These are phyloP conservation scores for Spodoptera litura DNA, from an alignment of 1,140 invertebrate species.

Conservation along the genomic window DNA sequence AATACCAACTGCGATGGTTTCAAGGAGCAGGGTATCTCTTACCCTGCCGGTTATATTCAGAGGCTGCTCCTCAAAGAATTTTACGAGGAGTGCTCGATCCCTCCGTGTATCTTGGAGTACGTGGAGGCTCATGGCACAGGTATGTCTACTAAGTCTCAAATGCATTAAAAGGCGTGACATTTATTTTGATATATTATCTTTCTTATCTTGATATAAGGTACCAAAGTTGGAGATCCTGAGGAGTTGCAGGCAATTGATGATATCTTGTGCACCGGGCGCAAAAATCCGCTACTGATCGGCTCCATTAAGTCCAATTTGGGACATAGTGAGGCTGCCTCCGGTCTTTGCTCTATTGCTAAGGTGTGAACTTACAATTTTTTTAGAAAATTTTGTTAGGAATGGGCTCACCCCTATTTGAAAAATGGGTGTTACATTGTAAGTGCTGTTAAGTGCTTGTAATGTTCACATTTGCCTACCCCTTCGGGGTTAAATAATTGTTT, in stretches of 20 bases:
- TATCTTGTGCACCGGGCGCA: slow-evolving; percentile 91
- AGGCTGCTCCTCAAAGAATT: slow-evolving; percentile 92
- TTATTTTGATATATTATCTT: no score
- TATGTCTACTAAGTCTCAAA: slow-evolving; percentile 47
- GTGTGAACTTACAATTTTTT: slow-evolving; percentile 76
- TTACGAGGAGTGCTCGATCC: slow-evolving; percentile 93
- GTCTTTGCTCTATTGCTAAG: slow-evolving; percentile 94
- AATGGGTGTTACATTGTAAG: no score
- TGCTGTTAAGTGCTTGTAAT: no score
- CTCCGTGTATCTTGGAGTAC: slow-evolving; percentile 91
- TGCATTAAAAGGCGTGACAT: no score
- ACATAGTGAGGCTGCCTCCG: slow-evolving; percentile 96
- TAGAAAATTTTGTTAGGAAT: no score
- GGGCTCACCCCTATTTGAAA: no score
- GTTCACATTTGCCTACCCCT: no score
- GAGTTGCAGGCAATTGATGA: slow-evolving; percentile 95
- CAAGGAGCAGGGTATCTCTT: slow-evolving; percentile 96
- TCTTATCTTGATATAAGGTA: slow-evolving; percentile 78
- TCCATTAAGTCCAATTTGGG: slow-evolving; percentile 98
- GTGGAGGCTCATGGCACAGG: slow-evolving; percentile 97
- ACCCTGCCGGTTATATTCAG: slow-evolving; percentile 94
- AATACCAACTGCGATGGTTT: slow-evolving; percentile 95
- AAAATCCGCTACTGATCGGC: slow-evolving; percentile 92
- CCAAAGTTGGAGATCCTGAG: slow-evolving; percentile 94
- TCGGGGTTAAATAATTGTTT: no score